phyloP scores from a whole-genome alignment of 1,140 invertebrate genomes.

The Maconellicoccus hirsutus region DNA sequence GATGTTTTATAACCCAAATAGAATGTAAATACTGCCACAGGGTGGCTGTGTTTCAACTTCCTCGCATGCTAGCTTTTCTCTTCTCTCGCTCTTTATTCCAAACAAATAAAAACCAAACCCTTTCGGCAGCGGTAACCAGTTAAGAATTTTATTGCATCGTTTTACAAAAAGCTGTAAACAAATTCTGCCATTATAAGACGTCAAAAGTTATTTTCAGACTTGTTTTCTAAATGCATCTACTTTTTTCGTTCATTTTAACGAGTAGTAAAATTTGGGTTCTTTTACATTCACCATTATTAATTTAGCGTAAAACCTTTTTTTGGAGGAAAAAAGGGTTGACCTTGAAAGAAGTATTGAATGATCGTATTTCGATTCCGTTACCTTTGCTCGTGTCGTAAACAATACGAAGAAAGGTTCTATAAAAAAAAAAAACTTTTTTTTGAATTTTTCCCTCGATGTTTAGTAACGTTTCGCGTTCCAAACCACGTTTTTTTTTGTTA shows the following conservation, averaged over 20 bases:
- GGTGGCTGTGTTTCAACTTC: not conserved
- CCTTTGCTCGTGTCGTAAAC: no score
- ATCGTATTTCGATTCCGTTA: not conserved
- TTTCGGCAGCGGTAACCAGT: conserved; percentile 1
- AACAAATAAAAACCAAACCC: conserved; percentile 1
- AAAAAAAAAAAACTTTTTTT: no score
- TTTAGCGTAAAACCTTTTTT: not conserved
- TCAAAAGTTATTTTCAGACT: not conserved
- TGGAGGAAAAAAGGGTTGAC: not conserved
- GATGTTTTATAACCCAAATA: conserved; percentile 1
- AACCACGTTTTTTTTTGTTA: no score
- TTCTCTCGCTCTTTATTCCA: not conserved
- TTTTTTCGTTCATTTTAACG: not conserved
- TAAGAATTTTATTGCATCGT: not conserved
- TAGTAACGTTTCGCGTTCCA: no score
- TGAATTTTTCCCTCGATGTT: no score
- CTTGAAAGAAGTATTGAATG: not conserved
- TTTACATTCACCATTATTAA: not conserved
- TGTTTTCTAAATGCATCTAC: not conserved
- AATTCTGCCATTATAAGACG: not conserved
- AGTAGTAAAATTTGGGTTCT: not conserved
- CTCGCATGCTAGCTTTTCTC: not conserved
- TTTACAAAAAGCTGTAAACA: conserved; percentile 1
- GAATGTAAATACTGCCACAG: not conserved
- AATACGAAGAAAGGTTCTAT: no score